Base-by-base conservation (phyloP, 1,140 invertebrate species). In the Pentalonia nigronervosa region DNA sequence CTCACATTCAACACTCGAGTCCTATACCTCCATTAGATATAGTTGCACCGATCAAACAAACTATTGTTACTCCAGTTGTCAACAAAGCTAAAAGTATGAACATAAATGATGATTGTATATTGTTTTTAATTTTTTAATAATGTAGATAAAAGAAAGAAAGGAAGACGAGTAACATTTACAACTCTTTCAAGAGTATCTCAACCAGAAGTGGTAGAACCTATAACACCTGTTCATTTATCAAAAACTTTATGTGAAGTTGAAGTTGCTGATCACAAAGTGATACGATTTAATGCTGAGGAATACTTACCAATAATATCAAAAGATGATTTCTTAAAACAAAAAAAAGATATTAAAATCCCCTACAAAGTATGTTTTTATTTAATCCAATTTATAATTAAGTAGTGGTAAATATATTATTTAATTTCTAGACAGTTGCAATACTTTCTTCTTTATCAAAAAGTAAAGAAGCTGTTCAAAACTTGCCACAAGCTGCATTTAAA, bases 401-500 rank as follows among this genome's bases (percentile, higher is more conserved):
- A 36, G 20, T 91, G 30, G 47, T 11, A 56, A 53, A 60, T 30
- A 36, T 60, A 93, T 93, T 89, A n/a, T 83, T 47, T 48, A 1
- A 25, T 90, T 93, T 93, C 20, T 86, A 88, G 88, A 94, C 87
- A 84, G 23, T 47, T 88, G 60, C 94, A 90, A 81, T 87, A 53
- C 53, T 67, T 60, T 83, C 56, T 92, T 92, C 92, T 53, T 89
- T 94, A 88, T 81, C 93, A 60, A 94, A 94, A 94, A 94, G 93
- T 84, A 89, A 94, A 91, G 94, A 94, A 94, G 94, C 92, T 94
- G 92, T 94, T 91, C 94, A 94, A 7, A 96, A 97, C 94, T 95
- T 99, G 94, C 98, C 98, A 34, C 97, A 98, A 95, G 98, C 98
- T 20, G 96, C 96, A 94, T 98, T 97, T 94, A 97, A 97, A 95